Conservation (phyloP, 2,888 invertebrate species). For the Carterocephalus palaemon region DNA sequence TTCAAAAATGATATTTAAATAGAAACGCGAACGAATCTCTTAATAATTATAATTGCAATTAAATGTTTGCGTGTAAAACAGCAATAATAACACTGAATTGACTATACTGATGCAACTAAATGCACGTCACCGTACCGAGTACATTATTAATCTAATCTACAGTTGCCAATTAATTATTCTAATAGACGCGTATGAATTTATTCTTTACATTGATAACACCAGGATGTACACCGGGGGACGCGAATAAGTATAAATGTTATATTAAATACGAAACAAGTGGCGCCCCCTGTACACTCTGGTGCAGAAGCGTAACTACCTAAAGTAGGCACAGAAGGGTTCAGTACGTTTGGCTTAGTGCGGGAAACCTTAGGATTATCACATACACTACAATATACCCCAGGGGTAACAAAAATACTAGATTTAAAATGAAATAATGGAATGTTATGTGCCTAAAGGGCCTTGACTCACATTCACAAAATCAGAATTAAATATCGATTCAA, state of each 20-base stretch:
- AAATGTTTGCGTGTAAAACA: conserved; percentile 1
- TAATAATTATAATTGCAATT: conserved; percentile 9
- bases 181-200: conserved; percentile 41
- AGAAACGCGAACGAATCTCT: background rate
- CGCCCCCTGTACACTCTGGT: conserved; percentile 12
- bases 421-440: conserved; percentile 50
- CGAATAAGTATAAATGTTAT: conserved; percentile 16
- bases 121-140: conserved; percentile 37
- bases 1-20: background rate
- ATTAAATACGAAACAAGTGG: conserved; percentile 14
- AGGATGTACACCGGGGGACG: conserved; percentile 27
- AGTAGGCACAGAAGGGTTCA: conserved; percentile 78
- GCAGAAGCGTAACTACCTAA: conserved; percentile 56
- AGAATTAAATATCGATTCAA: background rate
- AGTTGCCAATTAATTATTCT: conserved; percentile 19
- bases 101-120: conserved; percentile 34
- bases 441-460: conserved; percentile 40
- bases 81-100: background rate
- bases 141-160: conserved; percentile 32
- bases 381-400: conserved; percentile 59
- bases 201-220: conserved; percentile 44
- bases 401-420: conserved; percentile 37
- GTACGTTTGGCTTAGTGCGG: conserved; percentile 75
- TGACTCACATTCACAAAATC: background rate
- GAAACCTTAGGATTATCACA: conserved; percentile 73